phyloP scores from a whole-genome alignment of 1,140 invertebrate genomes.

The Prorops nasuta region DNA sequence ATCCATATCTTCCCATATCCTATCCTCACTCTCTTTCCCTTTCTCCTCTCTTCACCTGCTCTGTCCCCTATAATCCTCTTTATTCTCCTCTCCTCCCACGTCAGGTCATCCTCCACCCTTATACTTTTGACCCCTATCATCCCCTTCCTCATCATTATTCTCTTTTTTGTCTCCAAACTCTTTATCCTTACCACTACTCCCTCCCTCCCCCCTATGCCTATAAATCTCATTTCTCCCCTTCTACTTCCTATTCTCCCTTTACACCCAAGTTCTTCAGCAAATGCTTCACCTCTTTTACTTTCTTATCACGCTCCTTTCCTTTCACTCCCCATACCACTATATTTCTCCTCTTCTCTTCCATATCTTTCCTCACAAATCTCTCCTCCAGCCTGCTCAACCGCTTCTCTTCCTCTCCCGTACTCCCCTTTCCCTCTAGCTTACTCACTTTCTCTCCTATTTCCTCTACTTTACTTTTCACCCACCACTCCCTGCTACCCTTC shows the following conservation, averaged over 20 bases:
- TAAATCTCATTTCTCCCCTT: not conserved
- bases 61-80: not conserved
- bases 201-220: not conserved
- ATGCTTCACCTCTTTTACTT: not conserved
- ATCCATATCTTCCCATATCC: no score
- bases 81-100: not conserved
- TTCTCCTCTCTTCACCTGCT: not conserved
- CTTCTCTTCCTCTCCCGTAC: not conserved
- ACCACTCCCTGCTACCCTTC: no score
- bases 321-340: not conserved
- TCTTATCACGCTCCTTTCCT: not conserved
- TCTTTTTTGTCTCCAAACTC: not conserved
- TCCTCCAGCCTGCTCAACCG: not conserved
- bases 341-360: no score
- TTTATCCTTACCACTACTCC: not conserved
- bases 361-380: not conserved
- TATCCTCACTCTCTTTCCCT: not conserved
- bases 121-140: not conserved
- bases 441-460: no score
- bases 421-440: not conserved
- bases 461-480: not conserved
- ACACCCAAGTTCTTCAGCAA: not conserved
- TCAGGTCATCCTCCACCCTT: not conserved
- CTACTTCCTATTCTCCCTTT: not conserved
- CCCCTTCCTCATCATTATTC: no score